Percentiles rank a stretch among this genome's conserved stretches.
phyloP scores from a whole-genome alignment of 2,113 vertebrate species.

The Naja naja region DNA sequence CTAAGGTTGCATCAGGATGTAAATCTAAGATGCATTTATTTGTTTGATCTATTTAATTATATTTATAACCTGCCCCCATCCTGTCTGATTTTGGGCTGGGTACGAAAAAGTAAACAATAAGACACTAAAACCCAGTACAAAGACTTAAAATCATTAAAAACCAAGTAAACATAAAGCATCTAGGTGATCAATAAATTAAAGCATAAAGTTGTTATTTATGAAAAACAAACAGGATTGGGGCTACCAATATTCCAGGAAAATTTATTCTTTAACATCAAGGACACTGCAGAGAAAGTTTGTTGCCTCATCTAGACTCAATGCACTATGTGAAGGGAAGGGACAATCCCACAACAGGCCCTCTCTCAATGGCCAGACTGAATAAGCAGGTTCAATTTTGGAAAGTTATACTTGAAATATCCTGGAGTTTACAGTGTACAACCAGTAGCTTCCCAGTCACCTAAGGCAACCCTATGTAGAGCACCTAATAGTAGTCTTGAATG shows the following conservation, averaged over 20 bases:
- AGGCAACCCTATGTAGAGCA: neutral
- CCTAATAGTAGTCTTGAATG: neutral
- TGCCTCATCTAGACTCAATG: neutral
- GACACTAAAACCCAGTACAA: neutral
- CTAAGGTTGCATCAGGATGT: neutral
- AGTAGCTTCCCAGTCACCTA: neutral
- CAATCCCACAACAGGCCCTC: neutral
- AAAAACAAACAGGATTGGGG: neutral
- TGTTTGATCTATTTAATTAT: neutral
- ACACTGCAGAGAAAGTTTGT: neutral
- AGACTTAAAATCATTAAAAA: neutral
- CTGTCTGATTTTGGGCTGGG: neutral
- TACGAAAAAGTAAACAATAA: neutral
- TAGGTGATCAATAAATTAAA: neutral
- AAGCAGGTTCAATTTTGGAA: neutral
- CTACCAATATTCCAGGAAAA: neutral
- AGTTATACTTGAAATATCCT: neutral
- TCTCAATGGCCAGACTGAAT: neutral
- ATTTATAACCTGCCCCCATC: neutral
- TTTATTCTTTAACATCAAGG: neutral
- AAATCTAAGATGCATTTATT: neutral
- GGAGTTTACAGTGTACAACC: neutral
- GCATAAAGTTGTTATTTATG: neutral
- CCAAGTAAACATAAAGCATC: neutral
- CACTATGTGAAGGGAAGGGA: neutral